A percentile compares a stretch with the other conserved stretches of the same genome.
phyloP scores from a whole-genome alignment of 2,113 vertebrate species.

The Isurus oxyrinchus region DNA sequence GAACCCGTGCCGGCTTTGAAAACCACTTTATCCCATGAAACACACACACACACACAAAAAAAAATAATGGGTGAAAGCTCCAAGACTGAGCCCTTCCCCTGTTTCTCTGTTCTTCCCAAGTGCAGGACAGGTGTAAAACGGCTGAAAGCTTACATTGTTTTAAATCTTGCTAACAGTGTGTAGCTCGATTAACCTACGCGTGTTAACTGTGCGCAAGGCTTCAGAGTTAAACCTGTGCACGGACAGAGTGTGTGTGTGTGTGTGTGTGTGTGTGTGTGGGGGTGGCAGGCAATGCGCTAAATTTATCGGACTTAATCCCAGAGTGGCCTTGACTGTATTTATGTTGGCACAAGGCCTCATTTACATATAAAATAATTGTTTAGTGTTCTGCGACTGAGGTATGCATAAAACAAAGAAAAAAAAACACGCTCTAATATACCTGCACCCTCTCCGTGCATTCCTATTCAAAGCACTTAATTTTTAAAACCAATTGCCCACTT shows the following conservation, averaged over 20 bases:
- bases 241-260: not conserved
- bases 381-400: not conserved
- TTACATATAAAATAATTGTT: conserved; percentile 18
- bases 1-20: not conserved
- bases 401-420: not conserved
- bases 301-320: not conserved
- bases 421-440: not conserved
- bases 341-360: not conserved
- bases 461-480: not conserved
- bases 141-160: not conserved
- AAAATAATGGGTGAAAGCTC: not conserved
- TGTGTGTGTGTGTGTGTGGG: not conserved
- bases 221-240: not conserved
- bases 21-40: not conserved
- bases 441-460: not conserved
- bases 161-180: not conserved
- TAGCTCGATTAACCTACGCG: not conserved
- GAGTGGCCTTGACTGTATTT: conserved; percentile 12
- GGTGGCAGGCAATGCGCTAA: not conserved
- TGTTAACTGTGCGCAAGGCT: not conserved
- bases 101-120: not conserved
- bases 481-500: not conserved
- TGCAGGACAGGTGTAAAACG: not conserved
- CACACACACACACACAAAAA: not conserved
- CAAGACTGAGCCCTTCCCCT: not conserved